A percentile compares a stretch with the other conserved stretches of the same genome.
phyloP scores from a whole-genome alignment of 1,140 invertebrate species.

The Pseudomyrmex cubaensis region DNA sequence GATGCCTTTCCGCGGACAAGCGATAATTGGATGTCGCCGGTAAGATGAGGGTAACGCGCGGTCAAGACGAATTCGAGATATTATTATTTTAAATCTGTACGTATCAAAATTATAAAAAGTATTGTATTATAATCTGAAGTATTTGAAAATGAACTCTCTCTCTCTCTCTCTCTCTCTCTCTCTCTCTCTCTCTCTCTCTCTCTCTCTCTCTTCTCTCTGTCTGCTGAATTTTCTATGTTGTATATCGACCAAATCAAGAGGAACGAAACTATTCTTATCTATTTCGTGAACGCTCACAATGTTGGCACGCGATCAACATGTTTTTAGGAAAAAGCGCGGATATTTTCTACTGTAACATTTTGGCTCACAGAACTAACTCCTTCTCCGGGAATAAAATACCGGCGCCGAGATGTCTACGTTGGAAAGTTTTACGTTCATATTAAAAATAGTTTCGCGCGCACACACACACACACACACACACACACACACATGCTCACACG shows the following conservation, averaged over 20 bases:
- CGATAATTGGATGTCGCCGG: constrained; percentile 40
- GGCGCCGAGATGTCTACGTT: constrained; percentile 58
- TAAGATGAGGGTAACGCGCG: not conserved
- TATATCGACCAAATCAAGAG: constrained; percentile 24
- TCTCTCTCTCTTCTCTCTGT: too few relatives aligned
- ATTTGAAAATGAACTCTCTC: not conserved
- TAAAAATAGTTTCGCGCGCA: constrained; percentile 54
- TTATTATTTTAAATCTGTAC: not conserved
- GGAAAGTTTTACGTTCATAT: constrained; percentile 57
- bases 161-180: too few relatives aligned
- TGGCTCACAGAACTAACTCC: constrained; percentile 38
- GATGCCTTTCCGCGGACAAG: constrained; percentile 3
- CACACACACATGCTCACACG: not conserved
- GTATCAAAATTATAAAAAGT: not conserved
- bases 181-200: too few relatives aligned
- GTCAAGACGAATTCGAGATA: not conserved
- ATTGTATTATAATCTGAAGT: not conserved
- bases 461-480: not conserved
- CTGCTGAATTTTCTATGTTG: not conserved
- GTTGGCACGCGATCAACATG: constrained; percentile 52
- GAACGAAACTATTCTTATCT: constrained; percentile 48
- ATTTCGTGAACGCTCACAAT: constrained; percentile 37
- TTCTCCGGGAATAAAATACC: constrained; percentile 51
- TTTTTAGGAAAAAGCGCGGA: constrained; percentile 53
- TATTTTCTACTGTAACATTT: constrained; percentile 53